Conservation (phyloP, 2,113 vertebrate species). For the Amblyornis subalaris region DNA sequence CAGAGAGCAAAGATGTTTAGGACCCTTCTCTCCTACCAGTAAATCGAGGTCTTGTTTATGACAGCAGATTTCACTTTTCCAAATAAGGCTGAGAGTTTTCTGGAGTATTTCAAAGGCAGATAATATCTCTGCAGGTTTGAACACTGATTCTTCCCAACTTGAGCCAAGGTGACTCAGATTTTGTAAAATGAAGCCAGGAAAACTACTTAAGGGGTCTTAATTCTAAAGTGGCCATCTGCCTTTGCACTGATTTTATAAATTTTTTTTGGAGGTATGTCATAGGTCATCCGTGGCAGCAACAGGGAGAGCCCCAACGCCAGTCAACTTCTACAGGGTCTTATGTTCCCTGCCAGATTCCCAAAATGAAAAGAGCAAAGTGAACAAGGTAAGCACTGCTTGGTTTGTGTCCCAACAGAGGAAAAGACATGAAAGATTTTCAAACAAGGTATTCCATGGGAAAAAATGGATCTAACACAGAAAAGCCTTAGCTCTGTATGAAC, state of each 20-base stretch:
- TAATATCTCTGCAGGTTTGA: background rate
- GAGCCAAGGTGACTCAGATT: background rate
- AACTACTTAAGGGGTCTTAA: background rate
- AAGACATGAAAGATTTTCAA: background rate
- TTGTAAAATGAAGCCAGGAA: constrained; percentile 34
- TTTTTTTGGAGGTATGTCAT: background rate
- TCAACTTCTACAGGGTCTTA: background rate
- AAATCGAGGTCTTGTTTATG: background rate
- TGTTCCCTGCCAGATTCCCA: background rate
- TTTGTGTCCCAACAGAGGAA: background rate
- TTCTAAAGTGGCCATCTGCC: background rate
- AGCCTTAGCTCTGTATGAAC: background rate
- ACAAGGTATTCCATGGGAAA: background rate
- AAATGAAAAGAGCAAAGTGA: background rate
- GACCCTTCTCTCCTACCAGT: background rate
- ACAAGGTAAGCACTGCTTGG: background rate
- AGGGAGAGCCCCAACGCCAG: background rate
- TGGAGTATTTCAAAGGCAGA: background rate
- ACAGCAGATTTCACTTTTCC: background rate
- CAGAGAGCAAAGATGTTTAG: background rate
- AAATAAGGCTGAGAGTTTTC: background rate
- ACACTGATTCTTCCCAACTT: background rate
- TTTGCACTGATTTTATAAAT: background rate
- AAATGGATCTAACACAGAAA: background rate
- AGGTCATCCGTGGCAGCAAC: background rate